These are phyloP conservation scores for Andrena dorsata DNA, from an alignment of 2,888 invertebrate genomes.

Conservation along the genomic window DNA sequence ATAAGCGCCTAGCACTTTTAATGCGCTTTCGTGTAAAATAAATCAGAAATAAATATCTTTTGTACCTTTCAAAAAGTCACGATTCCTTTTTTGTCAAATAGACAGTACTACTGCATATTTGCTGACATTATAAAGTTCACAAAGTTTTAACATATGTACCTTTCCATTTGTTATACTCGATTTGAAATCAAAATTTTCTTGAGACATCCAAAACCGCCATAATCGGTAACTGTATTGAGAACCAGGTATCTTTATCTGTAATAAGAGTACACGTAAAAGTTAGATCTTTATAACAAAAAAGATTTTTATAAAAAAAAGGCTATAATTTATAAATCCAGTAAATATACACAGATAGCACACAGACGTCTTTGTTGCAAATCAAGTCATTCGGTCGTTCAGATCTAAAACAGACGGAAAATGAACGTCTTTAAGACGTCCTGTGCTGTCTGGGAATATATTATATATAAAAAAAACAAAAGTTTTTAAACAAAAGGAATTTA, in stretches of 20 bases:
- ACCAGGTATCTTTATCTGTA: conserved; percentile 83
- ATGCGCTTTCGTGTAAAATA: no score
- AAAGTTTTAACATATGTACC: conserved; percentile 71
- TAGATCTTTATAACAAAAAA: no score
- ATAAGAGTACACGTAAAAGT: neutral
- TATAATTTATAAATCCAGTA: neutral
- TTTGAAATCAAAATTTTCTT: conserved; percentile 89
- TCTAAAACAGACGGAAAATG: no score
- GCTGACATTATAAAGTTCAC: neutral
- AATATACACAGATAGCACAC: neutral
- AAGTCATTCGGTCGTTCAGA: no score
- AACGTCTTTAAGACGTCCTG: no score
- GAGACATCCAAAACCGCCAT: conserved; percentile 92
- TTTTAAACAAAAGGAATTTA: conserved; percentile 46
- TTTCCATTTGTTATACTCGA: conserved; percentile 88
- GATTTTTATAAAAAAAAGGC: neutral
- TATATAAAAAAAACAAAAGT: conserved; percentile 2
- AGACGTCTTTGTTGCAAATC: no score
- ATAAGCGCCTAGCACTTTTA: no score
- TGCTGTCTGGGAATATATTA: no score
- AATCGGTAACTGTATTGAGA: conserved; percentile 87
- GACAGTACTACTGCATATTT: no score
- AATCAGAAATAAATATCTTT: no score
- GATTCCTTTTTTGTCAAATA: no score
- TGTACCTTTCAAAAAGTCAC: no score